Conservation (phyloP, 1,140 invertebrate genomes). For the Diplogasteroides magnus region DNA sequence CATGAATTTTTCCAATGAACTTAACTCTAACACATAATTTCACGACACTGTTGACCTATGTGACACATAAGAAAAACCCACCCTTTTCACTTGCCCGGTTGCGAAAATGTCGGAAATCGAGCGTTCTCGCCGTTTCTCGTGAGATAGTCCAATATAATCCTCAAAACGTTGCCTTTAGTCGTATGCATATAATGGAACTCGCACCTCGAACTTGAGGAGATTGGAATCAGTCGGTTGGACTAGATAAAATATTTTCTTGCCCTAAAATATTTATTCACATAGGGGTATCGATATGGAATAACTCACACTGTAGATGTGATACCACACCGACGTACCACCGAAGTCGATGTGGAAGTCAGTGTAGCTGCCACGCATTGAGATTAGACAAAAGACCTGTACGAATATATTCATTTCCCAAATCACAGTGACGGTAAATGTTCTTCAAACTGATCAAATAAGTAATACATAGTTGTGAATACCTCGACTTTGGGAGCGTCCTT, state of each 20-base stretch:
- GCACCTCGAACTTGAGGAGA: conserved; percentile 57
- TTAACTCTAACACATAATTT: no score
- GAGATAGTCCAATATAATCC: no score
- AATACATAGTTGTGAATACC: no score
- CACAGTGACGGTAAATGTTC: no score
- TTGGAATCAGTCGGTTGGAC: conserved; percentile 58
- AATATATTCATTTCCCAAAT: no score
- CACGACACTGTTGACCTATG: no score
- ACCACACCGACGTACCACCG: conserved; percentile 91
- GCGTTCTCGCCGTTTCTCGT: conserved; percentile 56
- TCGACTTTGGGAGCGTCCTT: no score
- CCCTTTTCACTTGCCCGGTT: conserved; percentile 1
- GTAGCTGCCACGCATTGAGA: conserved; percentile 77
- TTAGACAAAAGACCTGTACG: conserved; percentile 88
- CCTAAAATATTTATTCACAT: conserved; percentile 44
- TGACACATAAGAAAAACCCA: conserved; percentile 5
- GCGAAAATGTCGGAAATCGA: conserved; percentile 59
- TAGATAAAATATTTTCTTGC: conserved; percentile 60
- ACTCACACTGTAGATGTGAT: conserved; percentile 78
- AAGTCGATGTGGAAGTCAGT: conserved; percentile 94
- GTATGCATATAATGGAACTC: no score
- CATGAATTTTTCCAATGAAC: no score
- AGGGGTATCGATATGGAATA: conserved; percentile 36
- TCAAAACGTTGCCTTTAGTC: no score
- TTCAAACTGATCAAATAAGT: no score